Conservation (phyloP, 2,113 vertebrate species). For the Lethenteron camtschaticum region DNA sequence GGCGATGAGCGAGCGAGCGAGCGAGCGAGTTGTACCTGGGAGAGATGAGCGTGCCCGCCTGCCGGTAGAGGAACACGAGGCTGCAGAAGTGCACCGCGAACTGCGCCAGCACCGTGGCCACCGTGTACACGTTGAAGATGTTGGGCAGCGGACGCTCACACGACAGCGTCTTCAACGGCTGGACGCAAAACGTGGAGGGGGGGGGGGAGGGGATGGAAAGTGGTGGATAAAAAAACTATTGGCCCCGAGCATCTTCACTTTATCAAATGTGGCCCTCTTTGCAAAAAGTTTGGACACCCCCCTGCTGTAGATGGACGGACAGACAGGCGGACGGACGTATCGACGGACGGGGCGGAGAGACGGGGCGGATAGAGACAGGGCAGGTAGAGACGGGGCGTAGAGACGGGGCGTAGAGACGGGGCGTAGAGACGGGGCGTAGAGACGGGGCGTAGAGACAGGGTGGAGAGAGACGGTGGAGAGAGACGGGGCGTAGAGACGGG, state of each 20-base stretch:
- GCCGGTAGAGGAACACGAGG: constrained; percentile 55
- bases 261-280: too few relatives aligned
- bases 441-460: too few relatives aligned
- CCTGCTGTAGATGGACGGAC: neutral
- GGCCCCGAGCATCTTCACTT: too few relatives aligned
- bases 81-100: constrained; percentile 81
- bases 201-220: too few relatives aligned
- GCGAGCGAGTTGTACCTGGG: constrained; percentile 27
- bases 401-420: too few relatives aligned
- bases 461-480: too few relatives aligned
- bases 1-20: neutral
- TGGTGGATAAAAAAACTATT: too few relatives aligned
- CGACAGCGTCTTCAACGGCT: constrained; percentile 81
- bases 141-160: constrained; percentile 72
- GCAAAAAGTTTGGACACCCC: too few relatives aligned
- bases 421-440: too few relatives aligned
- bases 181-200: neutral
- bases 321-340: neutral
- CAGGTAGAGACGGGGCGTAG: too few relatives aligned
- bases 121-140: constrained; percentile 88
- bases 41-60: constrained; percentile 48
- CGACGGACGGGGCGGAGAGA: neutral
- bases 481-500: too few relatives aligned
- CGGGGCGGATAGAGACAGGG: too few relatives aligned
- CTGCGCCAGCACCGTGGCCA: constrained; percentile 71